A percentile compares a stretch with the other conserved stretches of the same genome.
Evolutionary conservation across 2,797 vertebrate genomes (phyloP).

Genomic region (Acanthurus lineatus): DNA sequence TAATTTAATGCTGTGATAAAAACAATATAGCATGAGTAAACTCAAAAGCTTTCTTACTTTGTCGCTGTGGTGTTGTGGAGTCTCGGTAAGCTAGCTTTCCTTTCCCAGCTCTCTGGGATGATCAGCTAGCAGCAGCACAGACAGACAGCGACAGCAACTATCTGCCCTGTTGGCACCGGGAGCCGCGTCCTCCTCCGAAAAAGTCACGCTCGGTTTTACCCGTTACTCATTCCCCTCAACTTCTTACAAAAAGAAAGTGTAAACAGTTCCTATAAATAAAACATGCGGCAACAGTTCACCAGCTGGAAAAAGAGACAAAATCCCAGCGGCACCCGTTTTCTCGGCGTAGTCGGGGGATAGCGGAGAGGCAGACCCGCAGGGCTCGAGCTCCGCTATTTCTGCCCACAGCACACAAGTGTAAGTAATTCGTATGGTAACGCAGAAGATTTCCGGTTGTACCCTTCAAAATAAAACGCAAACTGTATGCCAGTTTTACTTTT

Average conservation of each 20-base stretch:
- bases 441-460: rapidly evolving
- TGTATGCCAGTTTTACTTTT: rapidly evolving
- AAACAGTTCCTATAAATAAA: background rate
- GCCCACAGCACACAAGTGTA: rapidly evolving
- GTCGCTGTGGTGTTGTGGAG: slow-evolving; percentile 26
- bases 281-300: background rate
- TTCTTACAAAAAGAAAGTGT: background rate
- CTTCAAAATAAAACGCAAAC: slow-evolving; percentile 46
- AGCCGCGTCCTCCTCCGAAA: slow-evolving; percentile 59
- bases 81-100: background rate
- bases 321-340: background rate
- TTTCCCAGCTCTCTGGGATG: slow-evolving; percentile 32
- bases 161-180: slow-evolving; percentile 76
- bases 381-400: slow-evolving; percentile 8
- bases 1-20: background rate
- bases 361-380: background rate
- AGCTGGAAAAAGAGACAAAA: background rate
- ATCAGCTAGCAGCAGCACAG: slow-evolving; percentile 24
- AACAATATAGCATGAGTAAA: rapidly evolving
- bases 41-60: slow-evolving; percentile 48
- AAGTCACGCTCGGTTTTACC: slow-evolving; percentile 52
- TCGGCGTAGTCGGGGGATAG: background rate
- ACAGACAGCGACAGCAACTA: slow-evolving; percentile 28
- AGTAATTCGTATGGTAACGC: rapidly evolving
- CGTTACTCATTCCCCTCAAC: slow-evolving; percentile 43